Conservation (phyloP, 1,140 invertebrate species). For the Diprion similis region DNA sequence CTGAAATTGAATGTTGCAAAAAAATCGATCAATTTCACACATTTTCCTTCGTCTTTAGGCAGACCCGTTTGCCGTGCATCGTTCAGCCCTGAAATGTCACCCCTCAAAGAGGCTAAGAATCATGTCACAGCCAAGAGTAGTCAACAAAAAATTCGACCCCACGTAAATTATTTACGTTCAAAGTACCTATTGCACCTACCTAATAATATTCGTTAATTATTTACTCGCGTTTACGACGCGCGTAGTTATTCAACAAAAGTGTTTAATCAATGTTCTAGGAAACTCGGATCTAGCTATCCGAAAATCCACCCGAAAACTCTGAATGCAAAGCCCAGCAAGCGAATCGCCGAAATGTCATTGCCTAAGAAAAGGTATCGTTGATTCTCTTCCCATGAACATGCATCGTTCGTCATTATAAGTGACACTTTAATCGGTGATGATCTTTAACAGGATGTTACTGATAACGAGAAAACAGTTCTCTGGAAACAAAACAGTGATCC, state of each 20-base stretch:
- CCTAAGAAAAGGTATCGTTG: slow-evolving; percentile 39
- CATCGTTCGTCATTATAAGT: slow-evolving; percentile 11
- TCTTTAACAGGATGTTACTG: slow-evolving; percentile 16
- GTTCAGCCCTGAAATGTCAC: slow-evolving; percentile 36
- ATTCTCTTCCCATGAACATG: background rate
- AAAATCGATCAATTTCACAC: background rate
- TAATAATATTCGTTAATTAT: background rate
- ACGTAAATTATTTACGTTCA: slow-evolving; percentile 36
- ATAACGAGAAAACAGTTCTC: slow-evolving; percentile 23
- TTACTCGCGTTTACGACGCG: background rate
- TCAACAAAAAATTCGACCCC: slow-evolving; percentile 43
- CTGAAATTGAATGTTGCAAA: background rate
- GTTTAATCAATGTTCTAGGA: background rate
- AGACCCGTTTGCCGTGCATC: slow-evolving; percentile 34
- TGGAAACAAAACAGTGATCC: slow-evolving; percentile 25
- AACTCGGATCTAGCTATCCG: slow-evolving; percentile 23
- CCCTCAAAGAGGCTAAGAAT: slow-evolving; percentile 45
- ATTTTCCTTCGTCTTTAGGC: slow-evolving; percentile 29
- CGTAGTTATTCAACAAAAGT: no score
- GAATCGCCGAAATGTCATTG: slow-evolving; percentile 44
- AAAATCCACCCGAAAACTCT: slow-evolving; percentile 36
- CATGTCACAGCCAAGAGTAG: slow-evolving; percentile 45
- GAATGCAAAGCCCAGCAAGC: slow-evolving; percentile 34
- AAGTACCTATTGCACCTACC: background rate
- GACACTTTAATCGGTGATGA: background rate